Conservation (phyloP, 2,113 vertebrate species). For the Tupaia tana region DNA sequence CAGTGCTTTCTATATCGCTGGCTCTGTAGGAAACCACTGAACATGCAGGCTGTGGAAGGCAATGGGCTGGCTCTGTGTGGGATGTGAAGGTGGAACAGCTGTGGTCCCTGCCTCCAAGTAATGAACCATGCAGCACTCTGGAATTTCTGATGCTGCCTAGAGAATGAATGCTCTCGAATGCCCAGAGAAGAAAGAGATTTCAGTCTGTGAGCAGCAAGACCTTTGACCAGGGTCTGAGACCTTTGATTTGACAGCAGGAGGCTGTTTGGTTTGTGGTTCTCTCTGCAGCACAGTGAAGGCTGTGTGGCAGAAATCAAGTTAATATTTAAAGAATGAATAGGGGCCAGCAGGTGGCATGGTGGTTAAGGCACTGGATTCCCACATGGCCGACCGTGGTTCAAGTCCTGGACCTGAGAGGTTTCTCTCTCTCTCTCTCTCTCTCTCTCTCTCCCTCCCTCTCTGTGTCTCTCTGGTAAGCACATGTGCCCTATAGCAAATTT, state of each 20-base stretch:
- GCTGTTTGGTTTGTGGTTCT: neutral
- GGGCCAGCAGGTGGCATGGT: too few relatives aligned
- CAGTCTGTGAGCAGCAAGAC: neutral
- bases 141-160: neutral
- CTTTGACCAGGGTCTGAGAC: neutral
- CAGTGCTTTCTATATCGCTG: neutral
- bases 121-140: neutral
- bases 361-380: too few relatives aligned
- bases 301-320: neutral
- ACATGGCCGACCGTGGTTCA: too few relatives aligned
- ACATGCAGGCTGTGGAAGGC: neutral
- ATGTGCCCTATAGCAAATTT: too few relatives aligned
- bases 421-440: too few relatives aligned
- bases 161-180: neutral
- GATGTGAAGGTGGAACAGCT: neutral
- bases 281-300: neutral
- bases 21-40: neutral
- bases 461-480: too few relatives aligned
- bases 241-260: neutral
- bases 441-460: too few relatives aligned
- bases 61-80: neutral
- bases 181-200: neutral
- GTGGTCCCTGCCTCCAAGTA: neutral
- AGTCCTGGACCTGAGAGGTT: too few relatives aligned
- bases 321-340: neutral